phyloP scores from a whole-genome alignment of 2,888 invertebrate species.

The Rhingia rostrata region DNA sequence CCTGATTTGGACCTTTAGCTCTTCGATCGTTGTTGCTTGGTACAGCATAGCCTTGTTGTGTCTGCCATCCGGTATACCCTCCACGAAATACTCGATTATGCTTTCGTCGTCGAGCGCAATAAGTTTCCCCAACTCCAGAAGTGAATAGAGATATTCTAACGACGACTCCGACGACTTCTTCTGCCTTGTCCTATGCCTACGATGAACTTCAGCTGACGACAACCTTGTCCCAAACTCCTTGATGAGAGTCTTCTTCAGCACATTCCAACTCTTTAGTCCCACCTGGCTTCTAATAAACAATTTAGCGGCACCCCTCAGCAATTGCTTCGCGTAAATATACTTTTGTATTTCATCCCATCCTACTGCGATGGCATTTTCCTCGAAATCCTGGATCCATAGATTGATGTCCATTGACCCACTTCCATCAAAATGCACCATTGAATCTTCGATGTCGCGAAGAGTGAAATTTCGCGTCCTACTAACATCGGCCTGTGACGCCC shows the following conservation, averaged over 20 bases:
- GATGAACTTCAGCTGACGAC: constrained; percentile 57
- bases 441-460: constrained; percentile 51
- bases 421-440: constrained; percentile 49
- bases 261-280: not conserved
- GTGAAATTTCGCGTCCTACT: no score
- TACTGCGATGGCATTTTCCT: constrained; percentile 37
- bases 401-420: constrained; percentile 29
- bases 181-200: constrained; percentile 35
- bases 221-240: constrained; percentile 40
- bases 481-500: no score
- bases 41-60: constrained; percentile 47
- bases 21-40: constrained; percentile 20
- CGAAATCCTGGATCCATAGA: constrained; percentile 61
- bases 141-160: constrained; percentile 53
- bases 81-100: constrained; percentile 55
- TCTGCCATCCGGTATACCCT: constrained; percentile 45
- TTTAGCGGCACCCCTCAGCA: constrained; percentile 56
- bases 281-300: constrained; percentile 53
- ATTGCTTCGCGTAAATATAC: constrained; percentile 44
- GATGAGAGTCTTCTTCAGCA: constrained; percentile 7
- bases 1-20: constrained; percentile 41
- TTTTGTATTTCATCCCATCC: constrained; percentile 49
- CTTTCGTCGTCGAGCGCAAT: constrained; percentile 55
- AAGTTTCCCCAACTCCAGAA: constrained; percentile 48
- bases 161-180: constrained; percentile 41